Conservation (phyloP, 2,888 invertebrate genomes). For the Lampropteryx suffumata region DNA sequence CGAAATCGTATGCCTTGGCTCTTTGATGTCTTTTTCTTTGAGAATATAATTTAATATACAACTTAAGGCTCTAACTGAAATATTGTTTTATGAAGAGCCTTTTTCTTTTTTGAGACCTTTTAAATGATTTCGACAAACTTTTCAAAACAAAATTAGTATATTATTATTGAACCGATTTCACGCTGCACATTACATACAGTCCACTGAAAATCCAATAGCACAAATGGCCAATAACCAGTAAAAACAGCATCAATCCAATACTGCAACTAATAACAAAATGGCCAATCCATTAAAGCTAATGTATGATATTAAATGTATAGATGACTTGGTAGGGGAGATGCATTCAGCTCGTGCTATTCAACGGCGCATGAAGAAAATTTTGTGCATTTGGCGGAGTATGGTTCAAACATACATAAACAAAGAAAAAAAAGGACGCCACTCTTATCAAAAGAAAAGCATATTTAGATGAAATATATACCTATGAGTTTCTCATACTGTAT, state of each 20-base stretch:
- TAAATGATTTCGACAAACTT: too few relatives aligned
- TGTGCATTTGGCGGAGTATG: slow-evolving; percentile 57
- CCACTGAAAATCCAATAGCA: slow-evolving; percentile 10
- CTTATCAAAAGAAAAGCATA: too few relatives aligned
- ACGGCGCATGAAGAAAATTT: slow-evolving; percentile 59
- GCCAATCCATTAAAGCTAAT: slow-evolving; percentile 77
- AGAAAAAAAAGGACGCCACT: too few relatives aligned
- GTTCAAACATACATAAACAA: too few relatives aligned
- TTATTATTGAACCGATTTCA: too few relatives aligned
- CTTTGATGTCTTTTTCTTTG: slow-evolving; percentile 1
- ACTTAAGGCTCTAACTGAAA: too few relatives aligned
- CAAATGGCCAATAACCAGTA: slow-evolving; percentile 37
- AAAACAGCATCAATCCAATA: slow-evolving; percentile 37
- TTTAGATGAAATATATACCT: too few relatives aligned
- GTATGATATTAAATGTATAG: slow-evolving; percentile 60
- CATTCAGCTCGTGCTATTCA: slow-evolving; percentile 53
- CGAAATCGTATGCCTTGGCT: background rate
- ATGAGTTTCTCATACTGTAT: too few relatives aligned
- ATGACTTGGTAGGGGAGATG: slow-evolving; percentile 46
- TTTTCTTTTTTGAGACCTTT: too few relatives aligned
- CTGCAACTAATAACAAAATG: slow-evolving; percentile 60
- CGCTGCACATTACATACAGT: background rate
- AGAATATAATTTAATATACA: background rate
- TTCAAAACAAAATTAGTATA: too few relatives aligned
- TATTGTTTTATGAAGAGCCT: too few relatives aligned